Evolutionary conservation across 2,113 vertebrate genomes (phyloP).

Genomic region (Eulacestoma nigropectus): DNA sequence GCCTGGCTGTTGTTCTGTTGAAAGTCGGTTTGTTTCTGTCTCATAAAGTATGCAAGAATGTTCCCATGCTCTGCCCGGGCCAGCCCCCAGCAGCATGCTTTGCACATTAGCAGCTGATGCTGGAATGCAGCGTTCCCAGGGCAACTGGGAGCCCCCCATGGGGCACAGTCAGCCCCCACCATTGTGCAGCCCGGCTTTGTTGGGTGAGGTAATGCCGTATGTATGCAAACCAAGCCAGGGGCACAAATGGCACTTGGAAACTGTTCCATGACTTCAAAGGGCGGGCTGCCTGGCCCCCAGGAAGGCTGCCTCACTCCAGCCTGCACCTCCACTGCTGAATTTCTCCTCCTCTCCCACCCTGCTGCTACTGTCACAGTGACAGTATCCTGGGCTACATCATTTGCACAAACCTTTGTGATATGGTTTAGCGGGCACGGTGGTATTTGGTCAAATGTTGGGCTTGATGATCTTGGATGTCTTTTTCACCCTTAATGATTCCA

Average conservation of each 20-base stretch:
- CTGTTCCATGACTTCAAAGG: constrained; percentile 57
- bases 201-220: constrained; percentile 70
- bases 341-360: background rate
- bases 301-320: background rate
- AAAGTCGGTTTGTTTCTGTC: constrained; percentile 52
- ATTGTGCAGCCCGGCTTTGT: constrained; percentile 63
- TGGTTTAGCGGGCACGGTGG: background rate
- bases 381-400: background rate
- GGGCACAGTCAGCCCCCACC: constrained; percentile 44
- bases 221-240: constrained; percentile 65
- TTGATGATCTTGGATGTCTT: background rate
- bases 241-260: constrained; percentile 61
- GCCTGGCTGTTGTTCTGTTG: constrained; percentile 37
- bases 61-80: constrained; percentile 62
- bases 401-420: background rate
- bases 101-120: constrained; percentile 67
- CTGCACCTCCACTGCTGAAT: background rate
- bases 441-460: background rate
- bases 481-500: background rate
- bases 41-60: constrained; percentile 69
- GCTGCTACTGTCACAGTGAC: accelerated
- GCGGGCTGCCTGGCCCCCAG: background rate
- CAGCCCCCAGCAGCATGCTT: constrained; percentile 57
- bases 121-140: constrained; percentile 69
- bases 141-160: constrained; percentile 64